Conservation (phyloP, 1,140 invertebrate genomes). For the Ericerus pela region DNA sequence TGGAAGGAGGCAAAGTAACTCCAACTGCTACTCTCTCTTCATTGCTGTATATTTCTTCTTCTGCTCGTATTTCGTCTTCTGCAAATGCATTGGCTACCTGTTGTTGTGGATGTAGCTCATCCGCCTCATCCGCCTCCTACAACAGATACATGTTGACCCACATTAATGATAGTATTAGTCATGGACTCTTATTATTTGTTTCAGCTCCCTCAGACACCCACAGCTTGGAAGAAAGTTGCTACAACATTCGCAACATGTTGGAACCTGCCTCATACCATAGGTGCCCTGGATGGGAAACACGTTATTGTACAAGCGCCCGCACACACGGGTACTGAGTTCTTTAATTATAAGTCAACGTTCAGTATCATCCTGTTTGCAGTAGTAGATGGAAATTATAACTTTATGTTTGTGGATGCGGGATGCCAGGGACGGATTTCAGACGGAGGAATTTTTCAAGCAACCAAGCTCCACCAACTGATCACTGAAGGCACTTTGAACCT, state of each 20-base stretch:
- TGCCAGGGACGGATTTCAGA: constrained; percentile 26
- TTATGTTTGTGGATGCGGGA: constrained; percentile 19
- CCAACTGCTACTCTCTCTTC: too few relatives aligned
- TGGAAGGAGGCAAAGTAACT: too few relatives aligned
- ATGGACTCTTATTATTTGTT: constrained; percentile 47
- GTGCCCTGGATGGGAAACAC: constrained; percentile 37
- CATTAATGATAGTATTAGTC: constrained; percentile 95
- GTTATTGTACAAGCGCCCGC: constrained; percentile 30
- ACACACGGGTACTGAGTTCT: constrained; percentile 32
- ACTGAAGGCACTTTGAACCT: background rate
- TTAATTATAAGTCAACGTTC: constrained; percentile 37
- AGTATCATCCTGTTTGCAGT: constrained; percentile 36
- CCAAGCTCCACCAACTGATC: background rate
- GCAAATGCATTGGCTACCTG: too few relatives aligned
- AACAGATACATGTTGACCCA: too few relatives aligned
- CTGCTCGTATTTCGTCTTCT: too few relatives aligned
- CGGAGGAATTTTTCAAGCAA: constrained; percentile 28
- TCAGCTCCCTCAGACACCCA: background rate
- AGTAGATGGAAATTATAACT: constrained; percentile 30
- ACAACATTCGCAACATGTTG: background rate
- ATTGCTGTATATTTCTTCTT: too few relatives aligned
- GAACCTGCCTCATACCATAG: constrained; percentile 31
- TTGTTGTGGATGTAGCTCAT: too few relatives aligned
- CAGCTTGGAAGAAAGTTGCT: background rate
- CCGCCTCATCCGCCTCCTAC: too few relatives aligned